Percentiles rank a stretch among this genome's conserved stretches.
Conservation (phyloP, 2,888 invertebrate genomes). For the Norana najaformis region DNA sequence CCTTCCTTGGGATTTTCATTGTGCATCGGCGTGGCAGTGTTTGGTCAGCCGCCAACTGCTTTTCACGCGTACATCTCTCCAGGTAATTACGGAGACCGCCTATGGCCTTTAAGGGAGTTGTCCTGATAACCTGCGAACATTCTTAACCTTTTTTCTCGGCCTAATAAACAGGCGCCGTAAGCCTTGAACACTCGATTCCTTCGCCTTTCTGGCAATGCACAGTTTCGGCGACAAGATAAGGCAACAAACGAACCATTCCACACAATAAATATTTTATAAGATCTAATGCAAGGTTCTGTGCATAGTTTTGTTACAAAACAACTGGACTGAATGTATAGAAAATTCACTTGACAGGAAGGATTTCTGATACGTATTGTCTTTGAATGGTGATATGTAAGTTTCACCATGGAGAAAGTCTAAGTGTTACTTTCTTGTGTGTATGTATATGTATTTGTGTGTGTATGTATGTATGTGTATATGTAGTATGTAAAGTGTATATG, state of each 20-base stretch:
- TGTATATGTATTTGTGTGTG: not conserved
- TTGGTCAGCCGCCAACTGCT: not conserved
- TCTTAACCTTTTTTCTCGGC: not conserved
- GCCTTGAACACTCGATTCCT: too few relatives aligned
- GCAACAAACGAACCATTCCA: not conserved
- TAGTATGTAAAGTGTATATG: too few relatives aligned
- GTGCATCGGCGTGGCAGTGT: not conserved
- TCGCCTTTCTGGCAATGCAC: not conserved
- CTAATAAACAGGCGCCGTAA: not conserved
- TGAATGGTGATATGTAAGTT: not conserved
- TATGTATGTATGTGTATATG: not conserved
- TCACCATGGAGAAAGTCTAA: not conserved
- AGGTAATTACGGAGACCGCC: not conserved
- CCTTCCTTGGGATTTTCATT: not conserved
- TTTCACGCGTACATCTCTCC: not conserved
- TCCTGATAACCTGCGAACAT: not conserved
- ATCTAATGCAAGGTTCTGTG: not conserved
- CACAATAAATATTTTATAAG: not conserved
- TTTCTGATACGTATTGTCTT: too few relatives aligned
- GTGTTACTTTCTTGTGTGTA: not conserved
- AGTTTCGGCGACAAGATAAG: too few relatives aligned
- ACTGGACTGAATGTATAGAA: too few relatives aligned
- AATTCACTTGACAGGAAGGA: too few relatives aligned
- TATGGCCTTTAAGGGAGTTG: not conserved
- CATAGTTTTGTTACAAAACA: not conserved